Evolutionary conservation across 2,113 vertebrate species (phyloP).

Genomic region (Laticauda colubrina): DNA sequence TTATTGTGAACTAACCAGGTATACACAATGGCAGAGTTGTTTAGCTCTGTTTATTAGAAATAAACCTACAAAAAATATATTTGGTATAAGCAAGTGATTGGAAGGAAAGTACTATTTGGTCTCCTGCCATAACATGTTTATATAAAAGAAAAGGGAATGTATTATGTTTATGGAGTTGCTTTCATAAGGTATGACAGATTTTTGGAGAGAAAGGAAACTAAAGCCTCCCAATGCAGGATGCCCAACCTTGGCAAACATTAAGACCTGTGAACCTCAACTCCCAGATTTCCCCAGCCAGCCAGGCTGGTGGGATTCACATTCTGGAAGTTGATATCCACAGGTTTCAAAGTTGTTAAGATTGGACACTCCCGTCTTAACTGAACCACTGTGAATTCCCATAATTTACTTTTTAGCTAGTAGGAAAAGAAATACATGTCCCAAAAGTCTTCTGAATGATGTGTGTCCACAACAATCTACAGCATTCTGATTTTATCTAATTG

Average conservation of each 20-base stretch:
- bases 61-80: not conserved
- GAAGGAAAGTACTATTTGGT: not conserved
- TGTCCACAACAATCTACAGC: not conserved
- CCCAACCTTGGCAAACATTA: not conserved
- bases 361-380: not conserved
- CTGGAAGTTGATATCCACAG: not conserved
- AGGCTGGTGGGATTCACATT: not conserved
- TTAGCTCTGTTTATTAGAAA: not conserved
- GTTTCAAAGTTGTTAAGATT: not conserved
- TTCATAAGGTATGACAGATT: not conserved
- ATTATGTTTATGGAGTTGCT: not conserved
- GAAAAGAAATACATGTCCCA: not conserved
- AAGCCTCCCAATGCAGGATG: not conserved
- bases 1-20: not conserved
- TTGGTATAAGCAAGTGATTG: not conserved
- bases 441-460: not conserved
- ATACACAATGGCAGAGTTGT: not conserved
- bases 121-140: not conserved
- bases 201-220: not conserved
- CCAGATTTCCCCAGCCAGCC: not conserved
- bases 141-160: not conserved
- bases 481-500: not conserved
- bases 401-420: not conserved
- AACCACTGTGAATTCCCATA: not conserved
- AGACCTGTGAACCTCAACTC: not conserved